Base-by-base conservation (phyloP, 2,113 vertebrate genomes). In the Psettodes erumei region DNA sequence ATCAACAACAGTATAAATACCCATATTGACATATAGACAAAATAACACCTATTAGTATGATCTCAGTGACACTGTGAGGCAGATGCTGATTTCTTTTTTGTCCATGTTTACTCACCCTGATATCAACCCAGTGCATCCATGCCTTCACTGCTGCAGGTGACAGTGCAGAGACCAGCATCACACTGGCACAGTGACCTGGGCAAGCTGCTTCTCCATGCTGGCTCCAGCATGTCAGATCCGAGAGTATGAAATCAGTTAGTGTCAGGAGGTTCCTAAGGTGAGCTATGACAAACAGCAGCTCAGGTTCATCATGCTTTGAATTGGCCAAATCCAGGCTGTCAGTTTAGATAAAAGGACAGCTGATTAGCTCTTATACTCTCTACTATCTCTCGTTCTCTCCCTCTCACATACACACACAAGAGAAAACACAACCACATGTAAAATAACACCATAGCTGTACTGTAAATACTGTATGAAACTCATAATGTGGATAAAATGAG, bases 161-260 rank as follows among this genome's bases (percentile, higher is more conserved):
- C 10, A 95, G 81, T 3, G 88, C 89, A 67, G 94, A 94, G 69
- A 95, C 94, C 42, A 95, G 83, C 80, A 95, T 80, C 25, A 95
- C 94, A 65, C 94, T 95, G 84, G 88, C 93, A 87, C 94, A 95
- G 25, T 92, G 91, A 62, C 79, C 95, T 95, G 60, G 94, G 93
- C 84, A 95, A 90, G 74, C 87, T 93, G 82, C 89, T 94, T 87
- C 92, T 93, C 94, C 94, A 94, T 19, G 50, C 30, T 76, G 67
- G 38, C 18, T 64, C 62, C 58, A 35, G 27, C 69, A 74, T 75
- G 48, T 40, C 61, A 42, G 50, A 75, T 42, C 5, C 9, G 25
- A 71, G 25, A 19, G 27, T 55, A 35, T 54, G 1, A 32, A n/a
- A 8, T 15, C 27, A 33, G 18, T n/a, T n/a, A 68, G 28, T 18